Percentiles rank a stretch among this genome's conserved stretches.
Evolutionary conservation across 1,140 invertebrate genomes (phyloP).

Genomic region (Drosophila teissieri): DNA sequence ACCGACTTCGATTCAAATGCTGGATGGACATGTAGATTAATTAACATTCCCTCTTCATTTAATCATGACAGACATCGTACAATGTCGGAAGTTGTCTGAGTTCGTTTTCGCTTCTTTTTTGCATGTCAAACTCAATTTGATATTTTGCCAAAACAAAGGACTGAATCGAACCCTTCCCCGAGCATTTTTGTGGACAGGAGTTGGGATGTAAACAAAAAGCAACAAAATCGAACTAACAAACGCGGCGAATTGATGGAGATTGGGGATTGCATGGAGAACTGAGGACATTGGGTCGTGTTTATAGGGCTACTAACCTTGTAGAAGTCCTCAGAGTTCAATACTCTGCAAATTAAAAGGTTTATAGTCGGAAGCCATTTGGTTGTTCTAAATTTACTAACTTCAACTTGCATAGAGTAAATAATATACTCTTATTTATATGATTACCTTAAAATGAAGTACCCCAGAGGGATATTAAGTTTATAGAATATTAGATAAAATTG

Average conservation of each 20-base stretch:
- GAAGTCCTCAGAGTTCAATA: neutral
- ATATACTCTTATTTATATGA: no score
- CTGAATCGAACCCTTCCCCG: neutral
- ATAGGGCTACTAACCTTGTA: neutral
- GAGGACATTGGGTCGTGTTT: neutral
- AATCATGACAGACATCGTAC: slow-evolving; percentile 11
- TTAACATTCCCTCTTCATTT: slow-evolving; percentile 18
- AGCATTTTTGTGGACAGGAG: neutral
- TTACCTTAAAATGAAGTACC: no score
- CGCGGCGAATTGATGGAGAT: neutral
- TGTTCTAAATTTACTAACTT: neutral
- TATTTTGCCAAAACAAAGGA: slow-evolving; percentile 38
- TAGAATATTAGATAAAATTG: no score
- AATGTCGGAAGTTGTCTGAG: slow-evolving; percentile 15
- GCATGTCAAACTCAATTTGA: slow-evolving; percentile 70
- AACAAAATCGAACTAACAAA: slow-evolving; percentile 72
- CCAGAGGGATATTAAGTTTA: no score
- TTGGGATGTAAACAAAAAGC: slow-evolving; percentile 31
- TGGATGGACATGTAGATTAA: slow-evolving; percentile 16
- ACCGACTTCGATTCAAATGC: slow-evolving; percentile 3
- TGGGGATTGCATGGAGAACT: neutral
- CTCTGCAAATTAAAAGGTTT: neutral
- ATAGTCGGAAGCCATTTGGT: neutral
- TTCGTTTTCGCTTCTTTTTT: slow-evolving; percentile 23
- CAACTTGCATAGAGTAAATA: no score